phyloP scores from a whole-genome alignment of 2,888 invertebrate species.

The Ophion ellenae region DNA sequence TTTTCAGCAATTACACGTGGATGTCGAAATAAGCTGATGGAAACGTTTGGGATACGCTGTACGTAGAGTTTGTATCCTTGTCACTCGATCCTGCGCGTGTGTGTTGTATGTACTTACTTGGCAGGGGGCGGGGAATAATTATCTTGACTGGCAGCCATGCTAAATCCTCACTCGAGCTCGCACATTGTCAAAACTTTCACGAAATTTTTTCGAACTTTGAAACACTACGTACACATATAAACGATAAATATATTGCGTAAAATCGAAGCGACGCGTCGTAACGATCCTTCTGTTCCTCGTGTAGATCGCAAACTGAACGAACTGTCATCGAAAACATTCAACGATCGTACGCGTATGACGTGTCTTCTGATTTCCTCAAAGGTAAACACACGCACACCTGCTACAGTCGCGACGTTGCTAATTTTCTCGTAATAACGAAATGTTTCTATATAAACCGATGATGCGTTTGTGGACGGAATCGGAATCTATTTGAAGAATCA shows the following conservation, averaged over 20 bases:
- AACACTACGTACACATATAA: background rate
- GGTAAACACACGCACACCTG: conserved; percentile 33
- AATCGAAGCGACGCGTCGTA: conserved; percentile 20
- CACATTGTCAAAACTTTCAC: conserved; percentile 47
- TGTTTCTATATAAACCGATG: no score
- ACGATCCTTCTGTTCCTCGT: conserved; percentile 5
- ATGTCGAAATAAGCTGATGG: conserved; percentile 16
- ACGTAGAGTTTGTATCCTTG: conserved; percentile 30
- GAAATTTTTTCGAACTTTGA: conserved; percentile 31
- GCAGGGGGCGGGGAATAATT: conserved; percentile 41
- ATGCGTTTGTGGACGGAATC: no score
- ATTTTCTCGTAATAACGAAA: background rate
- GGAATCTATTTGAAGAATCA: no score
- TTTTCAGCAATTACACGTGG: background rate
- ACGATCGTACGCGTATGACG: background rate
- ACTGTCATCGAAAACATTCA: conserved; percentile 4
- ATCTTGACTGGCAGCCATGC: conserved; percentile 36
- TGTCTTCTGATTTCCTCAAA: conserved; percentile 5
- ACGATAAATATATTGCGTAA: conserved; percentile 37
- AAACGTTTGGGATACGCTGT: conserved; percentile 30
- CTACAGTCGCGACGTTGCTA: background rate
- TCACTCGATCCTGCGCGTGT: conserved; percentile 43
- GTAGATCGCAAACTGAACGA: conserved; percentile 36
- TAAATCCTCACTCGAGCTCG: conserved; percentile 34
- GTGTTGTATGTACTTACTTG: conserved; percentile 37